Evolutionary conservation across 2,888 invertebrate species (phyloP), one percentile per base, ranked within the genome.

Genomic region (Papilio demoleus): DNA sequence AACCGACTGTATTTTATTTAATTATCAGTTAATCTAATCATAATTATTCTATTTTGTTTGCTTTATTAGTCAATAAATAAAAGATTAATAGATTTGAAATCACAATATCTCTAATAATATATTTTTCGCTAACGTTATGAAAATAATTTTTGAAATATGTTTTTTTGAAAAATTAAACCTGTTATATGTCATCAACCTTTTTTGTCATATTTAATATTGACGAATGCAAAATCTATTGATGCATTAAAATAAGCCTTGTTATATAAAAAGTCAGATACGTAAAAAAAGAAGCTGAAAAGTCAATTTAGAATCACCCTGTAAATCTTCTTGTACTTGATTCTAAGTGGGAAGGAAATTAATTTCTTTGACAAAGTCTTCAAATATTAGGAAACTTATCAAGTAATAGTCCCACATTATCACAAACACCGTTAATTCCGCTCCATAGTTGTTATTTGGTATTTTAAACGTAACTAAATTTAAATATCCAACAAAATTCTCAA

Each of bases 391-490:
- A 56, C 17, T 9, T 17, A 53, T 53, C n/a, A 17, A 9, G 9
- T 53, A 31, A n/a, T 27, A 53, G 12, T 50, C 47, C 24, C 5
- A 53, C 8, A 27, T 8, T n/a, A n/a, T 17, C 9, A 24, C 31
- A 47, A 56, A 31, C 53, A 56, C 31, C 17, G 9, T 31, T 31
- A 31, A 56, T 31, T n/a, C 31, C 53, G 9, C n/a, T 11, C 9
- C 53, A 31, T 17, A 31, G 17, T 56, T 31, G 53, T 31, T 27
- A n/a, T 53, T 27, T 53, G 6, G 22, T 47, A 4, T 22, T 3
- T 72, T 70, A 70, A 74, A 71, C 67, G 6, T 50, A 68, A 65
- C 40, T 17, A 59, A 40, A 64, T 61, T 60, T 67, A 67, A 70
- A 71, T 66, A 71, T 53, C n/a, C n/a, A n/a, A 60, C 53, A 12